Evolutionary conservation across 2,888 invertebrate species (phyloP).

Genomic region (Aphodius granarius): DNA sequence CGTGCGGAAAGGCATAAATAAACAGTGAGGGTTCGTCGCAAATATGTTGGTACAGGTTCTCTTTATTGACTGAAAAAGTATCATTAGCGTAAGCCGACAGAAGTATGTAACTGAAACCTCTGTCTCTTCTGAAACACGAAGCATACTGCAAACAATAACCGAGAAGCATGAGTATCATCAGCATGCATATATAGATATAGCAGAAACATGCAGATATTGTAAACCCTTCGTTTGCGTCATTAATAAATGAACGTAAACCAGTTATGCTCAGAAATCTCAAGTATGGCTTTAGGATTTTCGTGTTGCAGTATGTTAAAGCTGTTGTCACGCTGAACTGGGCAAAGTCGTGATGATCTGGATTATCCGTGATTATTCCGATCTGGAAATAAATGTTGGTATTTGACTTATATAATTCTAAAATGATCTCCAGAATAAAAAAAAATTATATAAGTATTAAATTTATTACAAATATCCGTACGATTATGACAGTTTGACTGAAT

Average conservation of each 20-base stretch:
- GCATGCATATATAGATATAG: slow-evolving; percentile 69
- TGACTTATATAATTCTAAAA: no score
- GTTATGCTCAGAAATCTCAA: slow-evolving; percentile 72
- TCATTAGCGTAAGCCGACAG: slow-evolving; percentile 11
- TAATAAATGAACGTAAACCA: slow-evolving; percentile 71
- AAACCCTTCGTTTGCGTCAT: slow-evolving; percentile 64
- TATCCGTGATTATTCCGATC: slow-evolving; percentile 10
- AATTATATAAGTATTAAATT: no score
- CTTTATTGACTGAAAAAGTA: slow-evolving; percentile 16
- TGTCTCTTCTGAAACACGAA: slow-evolving; percentile 73
- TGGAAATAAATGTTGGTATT: background rate
- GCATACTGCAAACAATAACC: slow-evolving; percentile 80
- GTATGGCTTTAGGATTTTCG: slow-evolving; percentile 78
- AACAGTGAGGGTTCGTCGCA: slow-evolving; percentile 74
- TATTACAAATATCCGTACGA: no score
- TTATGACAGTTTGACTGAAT: no score
- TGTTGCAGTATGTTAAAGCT: slow-evolving; percentile 79
- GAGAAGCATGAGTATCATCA: slow-evolving; percentile 62
- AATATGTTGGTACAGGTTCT: slow-evolving; percentile 58
- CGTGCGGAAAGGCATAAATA: slow-evolving; percentile 73
- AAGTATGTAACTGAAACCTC: slow-evolving; percentile 69
- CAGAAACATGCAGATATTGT: slow-evolving; percentile 64
- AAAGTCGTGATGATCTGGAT: slow-evolving; percentile 42
- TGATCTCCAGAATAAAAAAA: no score
- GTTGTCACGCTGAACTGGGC: slow-evolving; percentile 74